Conservation (phyloP, 2,888 invertebrate genomes). For the Norana najaformis region DNA sequence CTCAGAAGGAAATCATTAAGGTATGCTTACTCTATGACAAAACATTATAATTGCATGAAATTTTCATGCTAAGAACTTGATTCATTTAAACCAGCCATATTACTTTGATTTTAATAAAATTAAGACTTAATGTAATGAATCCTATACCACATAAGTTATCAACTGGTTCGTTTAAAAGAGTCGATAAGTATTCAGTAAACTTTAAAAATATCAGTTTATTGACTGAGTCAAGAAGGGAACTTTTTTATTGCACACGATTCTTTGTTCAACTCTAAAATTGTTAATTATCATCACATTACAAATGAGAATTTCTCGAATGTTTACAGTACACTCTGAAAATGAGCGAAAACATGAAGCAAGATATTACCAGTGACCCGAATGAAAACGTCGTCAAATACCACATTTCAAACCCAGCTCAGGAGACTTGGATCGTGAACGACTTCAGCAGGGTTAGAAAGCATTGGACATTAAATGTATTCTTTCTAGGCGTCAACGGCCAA, state of each 20-base stretch:
- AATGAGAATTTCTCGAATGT: not conserved
- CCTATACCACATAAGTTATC: too few species aligned
- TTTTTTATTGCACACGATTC: too few species aligned
- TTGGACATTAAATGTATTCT: not conserved
- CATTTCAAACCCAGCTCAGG: slow-evolving; percentile 16
- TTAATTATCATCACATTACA: not conserved
- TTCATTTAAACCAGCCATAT: not conserved
- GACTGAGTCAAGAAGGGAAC: too few species aligned
- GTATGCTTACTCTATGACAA: not conserved
- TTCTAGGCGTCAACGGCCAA: not conserved
- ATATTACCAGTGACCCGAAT: slow-evolving; percentile 25
- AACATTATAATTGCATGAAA: not conserved
- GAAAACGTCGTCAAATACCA: slow-evolving; percentile 31
- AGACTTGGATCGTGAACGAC: slow-evolving; percentile 32
- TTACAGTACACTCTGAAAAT: not conserved
- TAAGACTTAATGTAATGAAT: too few species aligned
- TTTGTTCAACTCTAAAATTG: not conserved
- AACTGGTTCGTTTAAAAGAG: too few species aligned
- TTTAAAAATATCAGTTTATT: too few species aligned
- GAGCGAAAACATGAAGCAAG: slow-evolving; percentile 9
- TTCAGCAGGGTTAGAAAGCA: slow-evolving; percentile 28
- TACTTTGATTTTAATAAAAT: too few species aligned
- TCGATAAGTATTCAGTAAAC: too few species aligned
- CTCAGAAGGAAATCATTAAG: slow-evolving; percentile 30
- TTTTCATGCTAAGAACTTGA: not conserved